Percentiles rank a stretch among this genome's conserved stretches.
Conservation (phyloP, 2,797 vertebrate species). For the Cossypha polioptera region DNA sequence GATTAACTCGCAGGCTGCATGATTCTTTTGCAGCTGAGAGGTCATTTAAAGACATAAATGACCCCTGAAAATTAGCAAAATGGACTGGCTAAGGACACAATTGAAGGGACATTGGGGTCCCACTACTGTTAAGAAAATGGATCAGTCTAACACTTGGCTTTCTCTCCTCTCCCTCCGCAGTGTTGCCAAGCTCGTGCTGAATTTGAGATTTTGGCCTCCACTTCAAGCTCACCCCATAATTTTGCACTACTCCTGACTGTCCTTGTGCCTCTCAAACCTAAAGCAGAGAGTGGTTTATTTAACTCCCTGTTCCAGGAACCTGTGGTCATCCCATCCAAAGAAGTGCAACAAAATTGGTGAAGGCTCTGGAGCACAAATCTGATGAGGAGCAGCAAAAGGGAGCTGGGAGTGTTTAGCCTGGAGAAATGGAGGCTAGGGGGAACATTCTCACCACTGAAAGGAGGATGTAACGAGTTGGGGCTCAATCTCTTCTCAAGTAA, state of each 20-base stretch:
- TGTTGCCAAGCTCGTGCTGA: neutral
- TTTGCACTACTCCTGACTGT: neutral
- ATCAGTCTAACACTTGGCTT: neutral
- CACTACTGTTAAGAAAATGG: neutral
- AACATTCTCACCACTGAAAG: neutral
- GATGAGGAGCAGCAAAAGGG: neutral
- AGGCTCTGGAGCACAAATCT: neutral
- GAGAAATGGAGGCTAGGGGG: neutral
- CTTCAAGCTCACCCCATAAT: neutral
- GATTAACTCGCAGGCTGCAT: neutral
- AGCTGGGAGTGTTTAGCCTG: neutral
- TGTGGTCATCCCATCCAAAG: neutral
- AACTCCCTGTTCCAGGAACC: neutral
- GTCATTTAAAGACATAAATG: neutral
- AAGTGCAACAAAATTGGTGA: neutral
- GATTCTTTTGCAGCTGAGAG: neutral
- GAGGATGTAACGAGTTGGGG: rapidly evolving
- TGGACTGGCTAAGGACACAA: neutral
- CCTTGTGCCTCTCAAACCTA: neutral
- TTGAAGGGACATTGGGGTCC: neutral
- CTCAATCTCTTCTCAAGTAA: neutral
- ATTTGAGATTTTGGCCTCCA: neutral
- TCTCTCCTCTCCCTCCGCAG: neutral
- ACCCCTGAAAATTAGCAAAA: neutral
- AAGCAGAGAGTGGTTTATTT: neutral